Evolutionary conservation across 2,113 vertebrate genomes (phyloP), one percentile per base, ranked within the genome.

Genomic region (Cryptotis parvus): DNA sequence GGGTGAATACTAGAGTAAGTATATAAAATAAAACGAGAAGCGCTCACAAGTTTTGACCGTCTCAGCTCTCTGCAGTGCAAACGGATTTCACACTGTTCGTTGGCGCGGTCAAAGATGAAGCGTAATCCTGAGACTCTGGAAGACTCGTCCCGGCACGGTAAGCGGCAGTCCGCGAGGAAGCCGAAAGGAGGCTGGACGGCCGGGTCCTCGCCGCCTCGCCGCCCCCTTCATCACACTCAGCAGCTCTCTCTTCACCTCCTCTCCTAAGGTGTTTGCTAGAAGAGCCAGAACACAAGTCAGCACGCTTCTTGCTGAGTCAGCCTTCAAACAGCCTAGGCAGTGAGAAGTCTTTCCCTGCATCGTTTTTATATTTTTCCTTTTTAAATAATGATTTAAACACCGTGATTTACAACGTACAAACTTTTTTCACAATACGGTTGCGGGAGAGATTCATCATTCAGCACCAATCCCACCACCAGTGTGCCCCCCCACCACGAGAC

Each of bases 31-130:
- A 86, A 88, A 69, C 68, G 52, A 33, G 68, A 39, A 68, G 76
- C 29, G 3, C 35, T 52, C 72, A 29, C 63, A 58, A 8, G 39
- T 63, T 33, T 89, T 85, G 26, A 66, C 77, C n/a, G 43, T 58
- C 24, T 75, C 63, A 37, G 61, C 41, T 72, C 20, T 45, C 35
- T 55, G 55, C 79, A 61, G 79, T 65, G 61, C 72, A 90, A 74
- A n/a, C 18, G 55, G 68, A 73, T 80, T 79, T 74, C 37, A 37
- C 86, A 61, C 52, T 66, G 16, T 76, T 72, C 45, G 41, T 18
- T 77, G 39, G 63, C 55, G 72, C 75, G 9, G n/a, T 74, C 55
- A 73, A 65, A 88, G 66, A 63, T 85, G 84, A 75, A 86, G 92
- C 91, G n/a, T 61, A 72, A 72, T n/a, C 37, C 31, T 4, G 24